Base-by-base conservation (phyloP, 2,888 invertebrate genomes). In the Spisula subtruncata region DNA sequence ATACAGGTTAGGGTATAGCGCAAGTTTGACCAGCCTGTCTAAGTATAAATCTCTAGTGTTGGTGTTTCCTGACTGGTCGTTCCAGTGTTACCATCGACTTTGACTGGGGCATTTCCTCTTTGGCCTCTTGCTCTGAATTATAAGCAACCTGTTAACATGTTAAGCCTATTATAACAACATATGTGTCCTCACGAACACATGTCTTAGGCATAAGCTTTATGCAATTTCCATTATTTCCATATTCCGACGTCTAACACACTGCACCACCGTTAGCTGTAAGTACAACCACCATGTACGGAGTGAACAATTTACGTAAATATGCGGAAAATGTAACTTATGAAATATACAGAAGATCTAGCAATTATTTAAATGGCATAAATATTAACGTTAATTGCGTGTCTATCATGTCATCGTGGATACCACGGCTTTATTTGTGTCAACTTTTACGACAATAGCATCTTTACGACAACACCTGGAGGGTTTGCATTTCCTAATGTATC, bases 401-500 rank as follows among this genome's bases (percentile, higher is more conserved):
- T 75, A 32, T 75, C 75, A 75, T 75, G 75, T 18, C 75, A 75
- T 32, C 75, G 29, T 75, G 75, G 32, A 32, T 75, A 35, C 35
- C 16, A 75, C 35, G 4, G 35, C 75, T 35, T 35, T 75, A 75
- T 75, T 75, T 35, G 75, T 75, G 75, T 75, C 75, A 75, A 25
- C 35, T 66, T 75, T 75, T 75, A 75, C 75, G 75, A 75, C 75
- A 75, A 35, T 82, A n/a, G 54, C 51, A 54, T 29, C 51, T 81
- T 83, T 83, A 60, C 83, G 60, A 83, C 83, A 83, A 83, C 83
- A 83, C 83, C 83, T 83, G 56, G 83, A 29, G 41, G 32, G 75
- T 75, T 75, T 75, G 35, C 35, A 35, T 32, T 41, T 41, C 41
- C 41, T 41, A 41, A 41, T 41, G 46, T 41, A 48, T 48, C 2